Conservation (phyloP, 2,113 vertebrate genomes). For the Coreoperca whiteheadi region DNA sequence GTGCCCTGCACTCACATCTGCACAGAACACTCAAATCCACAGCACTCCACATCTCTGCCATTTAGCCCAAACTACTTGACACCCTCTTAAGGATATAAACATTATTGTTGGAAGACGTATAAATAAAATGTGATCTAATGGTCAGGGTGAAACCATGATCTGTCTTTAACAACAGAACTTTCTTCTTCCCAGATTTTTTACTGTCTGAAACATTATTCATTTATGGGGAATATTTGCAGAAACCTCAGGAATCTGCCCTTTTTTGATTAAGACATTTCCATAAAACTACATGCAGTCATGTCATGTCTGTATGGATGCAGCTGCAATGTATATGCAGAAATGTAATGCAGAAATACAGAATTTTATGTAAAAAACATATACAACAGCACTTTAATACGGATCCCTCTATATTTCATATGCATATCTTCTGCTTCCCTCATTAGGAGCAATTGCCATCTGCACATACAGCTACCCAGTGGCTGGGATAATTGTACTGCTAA, state of each 20-base stretch:
- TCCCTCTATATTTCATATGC: slow-evolving; percentile 6
- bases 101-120: slow-evolving; percentile 73
- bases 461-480: slow-evolving; percentile 64
- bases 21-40: slow-evolving; percentile 47
- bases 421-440: slow-evolving; percentile 47
- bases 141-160: slow-evolving; percentile 71
- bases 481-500: slow-evolving; percentile 73
- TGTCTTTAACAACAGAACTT: slow-evolving; percentile 63
- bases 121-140: slow-evolving; percentile 69
- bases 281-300: slow-evolving; percentile 33
- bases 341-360: neutral
- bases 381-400: slow-evolving; percentile 6
- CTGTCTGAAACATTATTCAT: slow-evolving; percentile 48
- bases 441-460: slow-evolving; percentile 64
- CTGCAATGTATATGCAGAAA: slow-evolving; percentile 4
- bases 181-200: slow-evolving; percentile 29
- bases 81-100: slow-evolving; percentile 76
- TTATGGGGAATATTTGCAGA: slow-evolving; percentile 37
- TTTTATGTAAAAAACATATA: neutral
- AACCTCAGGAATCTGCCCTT: slow-evolving; percentile 59
- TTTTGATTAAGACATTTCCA: slow-evolving; percentile 54
- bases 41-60: slow-evolving; percentile 51
- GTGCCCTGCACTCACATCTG: slow-evolving; percentile 70
- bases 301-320: slow-evolving; percentile 17
- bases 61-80: slow-evolving; percentile 66